Base-by-base conservation (phyloP, 2,888 invertebrate species). In the Drosophila borealis region DNA sequence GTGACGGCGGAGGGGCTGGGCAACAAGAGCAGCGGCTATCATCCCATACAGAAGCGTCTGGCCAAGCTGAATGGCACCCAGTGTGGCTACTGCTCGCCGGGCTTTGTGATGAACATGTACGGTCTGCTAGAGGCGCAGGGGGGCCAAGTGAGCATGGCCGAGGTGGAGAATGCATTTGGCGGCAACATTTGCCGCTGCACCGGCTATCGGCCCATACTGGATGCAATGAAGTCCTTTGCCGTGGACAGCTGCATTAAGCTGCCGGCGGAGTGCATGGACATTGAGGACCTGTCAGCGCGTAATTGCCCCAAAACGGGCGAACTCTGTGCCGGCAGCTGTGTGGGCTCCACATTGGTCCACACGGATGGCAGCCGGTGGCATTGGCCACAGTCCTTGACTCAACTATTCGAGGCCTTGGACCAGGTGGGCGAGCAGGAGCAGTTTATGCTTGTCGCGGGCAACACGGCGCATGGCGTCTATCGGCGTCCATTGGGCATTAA, bases 111-210 rank as follows among this genome's bases (percentile, higher is more conserved):
- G 95, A 95, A 94, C 80, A 96, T 96, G 95, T 91, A 74, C 89
- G 94, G 94, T 34, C 80, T 95, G 37, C 87, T 93, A 50, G 92
- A 93, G 83, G 90, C 93, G 0, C 93, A 93, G 45, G 70, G 65
- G 0, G 93, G 94, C 36, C 91, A 93, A 36, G 81, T 95, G 14
- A 94, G 94, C 1, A 94, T 94, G 93, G 91, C 93, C 73, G 94
- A 96, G 76, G 93, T 96, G 11, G 96, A 96, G 90, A 95, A 96
- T 81, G 94, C 95, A 0, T 96, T 96, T 81, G 96, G 96, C 4
- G 94, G 96, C 39, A 96, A 96, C 75, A 95, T 96, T 29, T 97
- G 97, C 78, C 94, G 97, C 54, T 97, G 97, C 83, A 97, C 96
- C 0, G 96, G 96, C 0, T 96, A 96, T 87, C 93, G 96, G 11